A percentile compares a stretch with the other conserved stretches of the same genome.
phyloP scores from a whole-genome alignment of 2,888 invertebrate species.

The Tiliacea citrago region DNA sequence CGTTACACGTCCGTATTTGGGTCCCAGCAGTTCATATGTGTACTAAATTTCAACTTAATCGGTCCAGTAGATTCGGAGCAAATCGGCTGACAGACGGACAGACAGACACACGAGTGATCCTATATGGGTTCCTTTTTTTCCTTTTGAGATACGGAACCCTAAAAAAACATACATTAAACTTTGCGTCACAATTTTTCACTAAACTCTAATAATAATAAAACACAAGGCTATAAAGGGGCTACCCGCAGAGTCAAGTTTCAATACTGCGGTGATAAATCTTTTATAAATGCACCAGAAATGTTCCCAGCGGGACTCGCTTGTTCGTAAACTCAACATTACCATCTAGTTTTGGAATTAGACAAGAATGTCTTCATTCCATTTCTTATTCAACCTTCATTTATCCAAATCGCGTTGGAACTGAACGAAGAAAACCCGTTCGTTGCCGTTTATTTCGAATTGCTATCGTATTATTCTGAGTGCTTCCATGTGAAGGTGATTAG shows the following conservation, averaged over 20 bases:
- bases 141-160: too few species aligned
- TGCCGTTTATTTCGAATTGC: constrained; percentile 64
- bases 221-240: constrained; percentile 67
- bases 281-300: constrained; percentile 74
- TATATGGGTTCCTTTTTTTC: too few species aligned
- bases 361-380: constrained; percentile 74
- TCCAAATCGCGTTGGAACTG: constrained; percentile 55
- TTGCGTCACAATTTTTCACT: constrained; percentile 53
- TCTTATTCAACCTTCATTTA: constrained; percentile 66
- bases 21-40: too few species aligned
- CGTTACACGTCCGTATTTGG: too few species aligned
- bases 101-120: too few species aligned
- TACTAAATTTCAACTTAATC: too few species aligned
- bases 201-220: constrained; percentile 69
- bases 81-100: too few species aligned
- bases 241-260: constrained; percentile 73
- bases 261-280: constrained; percentile 74
- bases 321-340: constrained; percentile 72
- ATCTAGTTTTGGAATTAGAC: constrained; percentile 71
- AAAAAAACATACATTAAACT: constrained; percentile 38
- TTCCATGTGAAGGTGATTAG: constrained; percentile 60
- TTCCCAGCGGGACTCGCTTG: constrained; percentile 73
- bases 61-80: too few species aligned
- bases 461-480: constrained; percentile 56
- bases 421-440: constrained; percentile 64